These are phyloP conservation scores for Pelochelys cantorii DNA, from an alignment of 2,797 vertebrate genomes.

Conservation along the genomic window DNA sequence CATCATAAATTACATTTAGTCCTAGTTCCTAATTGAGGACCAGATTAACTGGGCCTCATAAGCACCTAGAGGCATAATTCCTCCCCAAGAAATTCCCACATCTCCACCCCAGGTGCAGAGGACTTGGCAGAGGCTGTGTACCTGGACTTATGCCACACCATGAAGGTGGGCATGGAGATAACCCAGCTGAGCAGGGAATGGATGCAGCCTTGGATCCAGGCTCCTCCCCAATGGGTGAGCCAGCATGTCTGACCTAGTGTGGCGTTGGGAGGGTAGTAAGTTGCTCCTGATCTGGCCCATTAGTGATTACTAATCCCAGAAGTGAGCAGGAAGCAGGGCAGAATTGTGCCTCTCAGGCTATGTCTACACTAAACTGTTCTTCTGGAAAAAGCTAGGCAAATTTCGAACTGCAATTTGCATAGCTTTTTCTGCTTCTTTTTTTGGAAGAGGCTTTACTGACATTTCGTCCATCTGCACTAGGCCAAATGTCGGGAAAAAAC, in stretches of 20 bases:
- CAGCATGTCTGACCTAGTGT: not conserved
- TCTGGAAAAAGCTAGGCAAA: too few species aligned
- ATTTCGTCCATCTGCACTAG: too few species aligned
- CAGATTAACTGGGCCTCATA: not conserved
- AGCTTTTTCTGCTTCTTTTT: too few species aligned
- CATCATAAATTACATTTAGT: not conserved
- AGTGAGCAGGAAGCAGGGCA: slow-evolving; percentile 11
- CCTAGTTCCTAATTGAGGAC: not conserved
- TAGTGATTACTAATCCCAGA: not conserved
- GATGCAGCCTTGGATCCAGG: not conserved
- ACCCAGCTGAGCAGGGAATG: not conserved
- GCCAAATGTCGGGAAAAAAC: too few species aligned
- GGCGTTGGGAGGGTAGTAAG: not conserved
- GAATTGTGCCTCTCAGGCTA: not conserved
- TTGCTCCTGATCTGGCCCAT: not conserved
- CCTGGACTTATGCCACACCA: not conserved
- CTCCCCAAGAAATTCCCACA: not conserved
- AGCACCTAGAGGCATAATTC: not conserved
- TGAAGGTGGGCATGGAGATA: not conserved
- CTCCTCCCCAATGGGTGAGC: not conserved
- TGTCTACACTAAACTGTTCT: too few species aligned
- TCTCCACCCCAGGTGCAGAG: too few species aligned
- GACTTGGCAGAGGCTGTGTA: too few species aligned
- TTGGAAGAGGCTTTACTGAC: too few species aligned
- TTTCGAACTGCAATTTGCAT: too few species aligned